These are phyloP conservation scores for Hydrolagus colliei DNA, from an alignment of 2,797 vertebrate genomes.

Conservation along the genomic window DNA sequence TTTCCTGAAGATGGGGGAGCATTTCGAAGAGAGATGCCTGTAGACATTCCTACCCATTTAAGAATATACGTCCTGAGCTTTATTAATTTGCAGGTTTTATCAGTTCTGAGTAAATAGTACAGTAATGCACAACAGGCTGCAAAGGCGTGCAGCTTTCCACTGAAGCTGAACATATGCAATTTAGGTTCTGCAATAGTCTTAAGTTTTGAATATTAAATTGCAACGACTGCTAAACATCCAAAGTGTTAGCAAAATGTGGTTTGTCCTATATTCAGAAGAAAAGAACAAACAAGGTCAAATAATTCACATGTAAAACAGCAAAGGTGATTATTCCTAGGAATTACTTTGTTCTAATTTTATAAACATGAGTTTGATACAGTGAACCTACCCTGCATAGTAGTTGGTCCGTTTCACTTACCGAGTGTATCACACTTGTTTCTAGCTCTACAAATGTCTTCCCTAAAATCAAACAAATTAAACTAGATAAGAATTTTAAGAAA, in stretches of 20 bases:
- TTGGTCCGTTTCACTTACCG: constrained; percentile 63
- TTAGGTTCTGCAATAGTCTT: too few relatives aligned
- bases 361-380: constrained; percentile 15
- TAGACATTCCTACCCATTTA: too few relatives aligned
- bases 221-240: neutral
- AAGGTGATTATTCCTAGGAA: neutral
- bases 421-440: constrained; percentile 94
- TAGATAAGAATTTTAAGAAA: constrained; percentile 28
- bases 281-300: neutral
- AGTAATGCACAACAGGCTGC: too few relatives aligned
- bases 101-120: too few relatives aligned
- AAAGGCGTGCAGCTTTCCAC: too few relatives aligned
- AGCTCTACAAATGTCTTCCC: constrained; percentile 92
- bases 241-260: constrained; percentile 16
- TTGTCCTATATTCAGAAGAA: neutral
- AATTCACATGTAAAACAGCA: neutral
- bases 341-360: neutral
- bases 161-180: too few relatives aligned
- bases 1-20: too few relatives aligned
- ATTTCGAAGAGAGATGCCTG: too few relatives aligned
- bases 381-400: constrained; percentile 19
- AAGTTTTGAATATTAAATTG: too few relatives aligned
- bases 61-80: too few relatives aligned
- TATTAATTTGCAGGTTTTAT: too few relatives aligned
- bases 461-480: constrained; percentile 44